Evolutionary conservation across 2,888 invertebrate species (phyloP), one percentile per base, ranked within the genome.

Genomic region (Epinotia brunnichana): DNA sequence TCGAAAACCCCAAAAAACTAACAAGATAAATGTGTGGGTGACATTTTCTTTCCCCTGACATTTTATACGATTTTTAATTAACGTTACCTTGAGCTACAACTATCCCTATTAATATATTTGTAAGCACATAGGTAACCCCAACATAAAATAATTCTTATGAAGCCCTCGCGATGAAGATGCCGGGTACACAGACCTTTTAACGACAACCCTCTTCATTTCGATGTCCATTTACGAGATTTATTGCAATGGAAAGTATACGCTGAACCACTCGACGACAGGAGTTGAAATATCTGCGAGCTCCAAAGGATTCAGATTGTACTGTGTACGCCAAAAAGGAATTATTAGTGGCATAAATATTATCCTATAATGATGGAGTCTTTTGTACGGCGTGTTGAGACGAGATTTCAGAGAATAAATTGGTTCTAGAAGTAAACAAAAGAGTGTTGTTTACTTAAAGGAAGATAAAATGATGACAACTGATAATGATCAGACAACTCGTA

Each of bases 221-320:
- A 85, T 84, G 85, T 82, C 86, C 85, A 85, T 87, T 87, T 84
- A 81, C 78, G 77, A 85, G 85, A 88, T 88, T 87, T 89, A 88
- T 87, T 74, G 79, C 72, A 74, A 75, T 77, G 74, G 77, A 80
- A 82, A 82, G 74, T 75, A 72, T 72, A 72, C 79, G 79, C 76
- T 75, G 78, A 76, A 79, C 76, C 81, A 82, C 78, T 78, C 82
- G 81, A 81, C 83, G 86, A 85, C 84, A 83, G 81, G 78, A 84
- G 83, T 82, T 84, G 85, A 86, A 81, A 86, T 86, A 83, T 83
- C 73, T 70, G 54, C 69, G 21, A 70, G 70, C 71, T 66, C 60
- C 62, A 54, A 74, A 71, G 74, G 57, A 73, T 70, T 75, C 63
- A 62, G 72, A 68, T 73, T 69, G 73, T 73, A 69, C 62, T 73